These are phyloP conservation scores for Apodemia duryi DNA, from an alignment of 2,888 invertebrate genomes.

Conservation along the genomic window DNA sequence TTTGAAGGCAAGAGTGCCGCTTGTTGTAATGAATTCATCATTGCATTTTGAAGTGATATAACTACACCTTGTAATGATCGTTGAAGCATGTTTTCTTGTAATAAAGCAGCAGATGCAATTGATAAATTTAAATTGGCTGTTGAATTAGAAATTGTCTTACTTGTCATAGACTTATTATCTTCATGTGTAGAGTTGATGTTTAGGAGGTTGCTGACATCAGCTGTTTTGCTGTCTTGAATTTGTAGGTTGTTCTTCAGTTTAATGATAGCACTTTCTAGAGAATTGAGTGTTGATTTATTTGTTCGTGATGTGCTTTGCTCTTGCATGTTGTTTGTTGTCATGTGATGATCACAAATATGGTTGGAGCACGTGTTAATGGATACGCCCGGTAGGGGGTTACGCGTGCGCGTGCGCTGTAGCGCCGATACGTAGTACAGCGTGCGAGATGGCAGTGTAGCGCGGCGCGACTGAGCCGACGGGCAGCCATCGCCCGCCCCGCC, in stretches of 20 bases:
- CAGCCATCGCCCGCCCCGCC: slow-evolving; percentile 70
- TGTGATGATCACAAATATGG: slow-evolving; percentile 10
- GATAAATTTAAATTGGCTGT: slow-evolving; percentile 65
- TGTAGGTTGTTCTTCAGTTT: slow-evolving; percentile 75
- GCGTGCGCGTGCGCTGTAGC: slow-evolving; percentile 63
- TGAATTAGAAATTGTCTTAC: slow-evolving; percentile 67
- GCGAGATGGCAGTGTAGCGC: slow-evolving; percentile 70
- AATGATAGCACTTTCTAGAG: slow-evolving; percentile 75
- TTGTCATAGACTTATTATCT: slow-evolving; percentile 60
- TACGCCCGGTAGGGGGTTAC: slow-evolving; percentile 55
- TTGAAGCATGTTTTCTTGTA: slow-evolving; percentile 83
- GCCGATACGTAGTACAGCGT: slow-evolving; percentile 55
- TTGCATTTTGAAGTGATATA: slow-evolving; percentile 89
- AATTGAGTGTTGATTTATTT: slow-evolving; percentile 68
- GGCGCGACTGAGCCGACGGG: slow-evolving; percentile 74
- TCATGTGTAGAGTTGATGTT: slow-evolving; percentile 54
- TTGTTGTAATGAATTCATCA: slow-evolving; percentile 91
- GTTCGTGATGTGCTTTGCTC: slow-evolving; percentile 72
- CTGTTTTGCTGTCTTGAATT: slow-evolving; percentile 66
- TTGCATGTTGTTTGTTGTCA: slow-evolving; percentile 55
- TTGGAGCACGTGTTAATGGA: slow-evolving; percentile 55
- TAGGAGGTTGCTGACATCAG: slow-evolving; percentile 62
- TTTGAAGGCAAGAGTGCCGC: slow-evolving; percentile 90
- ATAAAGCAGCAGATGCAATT: slow-evolving; percentile 79
- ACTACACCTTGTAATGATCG: slow-evolving; percentile 89